Conservation (phyloP, 2,888 invertebrate genomes). For the Drosophila mayaguana region DNA sequence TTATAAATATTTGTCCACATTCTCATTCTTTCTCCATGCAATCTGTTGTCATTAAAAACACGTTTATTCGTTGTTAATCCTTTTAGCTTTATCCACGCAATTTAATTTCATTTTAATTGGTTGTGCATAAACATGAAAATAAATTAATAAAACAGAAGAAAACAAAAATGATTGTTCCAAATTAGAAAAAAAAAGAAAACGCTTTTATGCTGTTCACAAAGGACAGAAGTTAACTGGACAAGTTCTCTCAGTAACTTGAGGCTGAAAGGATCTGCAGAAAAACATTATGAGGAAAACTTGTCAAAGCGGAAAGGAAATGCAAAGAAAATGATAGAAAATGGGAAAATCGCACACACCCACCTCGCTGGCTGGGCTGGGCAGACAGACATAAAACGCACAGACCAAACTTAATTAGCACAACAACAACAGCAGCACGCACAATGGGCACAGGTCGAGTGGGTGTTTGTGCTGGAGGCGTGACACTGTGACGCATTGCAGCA, state of each 20-base stretch:
- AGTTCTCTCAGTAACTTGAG: slow-evolving; percentile 1
- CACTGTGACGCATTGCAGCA: slow-evolving; percentile 43
- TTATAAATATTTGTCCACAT: neutral
- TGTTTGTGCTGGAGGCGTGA: slow-evolving; percentile 27
- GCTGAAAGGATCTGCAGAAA: slow-evolving; percentile 3
- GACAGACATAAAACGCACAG: slow-evolving; percentile 37
- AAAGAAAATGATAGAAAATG: slow-evolving; percentile 20
- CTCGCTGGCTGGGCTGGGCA: neutral
- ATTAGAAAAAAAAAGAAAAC: slow-evolving; percentile 28
- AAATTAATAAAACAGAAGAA: neutral
- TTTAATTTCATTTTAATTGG: slow-evolving; percentile 14
- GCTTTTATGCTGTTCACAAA: slow-evolving; percentile 21
- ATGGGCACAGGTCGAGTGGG: slow-evolving; percentile 5
- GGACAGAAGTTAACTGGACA: slow-evolving; percentile 13
- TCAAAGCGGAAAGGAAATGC: slow-evolving; percentile 24
- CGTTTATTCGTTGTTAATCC: neutral
- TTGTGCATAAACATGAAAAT: slow-evolving; percentile 7
- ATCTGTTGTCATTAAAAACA: neutral
- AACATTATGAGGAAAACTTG: slow-evolving; percentile 27
- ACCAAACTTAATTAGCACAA: slow-evolving; percentile 58
- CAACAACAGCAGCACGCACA: slow-evolving; percentile 26
- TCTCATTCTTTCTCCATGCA: neutral
- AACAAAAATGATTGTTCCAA: slow-evolving; percentile 24
- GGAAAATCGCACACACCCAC: neutral
- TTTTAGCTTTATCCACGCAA: slow-evolving; percentile 1